Conservation (phyloP, 1,140 invertebrate genomes). For the Caerostris darwini region DNA sequence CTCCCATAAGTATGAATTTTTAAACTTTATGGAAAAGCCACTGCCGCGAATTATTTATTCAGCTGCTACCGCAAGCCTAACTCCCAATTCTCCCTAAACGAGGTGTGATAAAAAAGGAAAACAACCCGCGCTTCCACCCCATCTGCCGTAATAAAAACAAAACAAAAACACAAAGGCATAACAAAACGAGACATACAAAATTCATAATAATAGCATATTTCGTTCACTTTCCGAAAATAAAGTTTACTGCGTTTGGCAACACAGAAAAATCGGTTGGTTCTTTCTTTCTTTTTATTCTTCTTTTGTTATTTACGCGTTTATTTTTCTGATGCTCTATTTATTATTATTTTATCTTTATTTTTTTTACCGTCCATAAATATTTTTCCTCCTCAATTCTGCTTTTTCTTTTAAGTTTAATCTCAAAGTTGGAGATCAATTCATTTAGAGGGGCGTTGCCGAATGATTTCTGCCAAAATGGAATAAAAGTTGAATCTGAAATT, state of each 20-base stretch:
- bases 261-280: background rate
- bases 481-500: conserved; percentile 35
- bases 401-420: conserved; percentile 15
- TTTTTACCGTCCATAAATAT: background rate
- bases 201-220: conserved; percentile 43
- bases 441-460: background rate
- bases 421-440: conserved; percentile 6
- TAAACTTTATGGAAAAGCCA: conserved; percentile 4
- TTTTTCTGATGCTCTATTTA: background rate
- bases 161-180: conserved; percentile 45
- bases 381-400: conserved; percentile 1
- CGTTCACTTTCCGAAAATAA: conserved; percentile 3
- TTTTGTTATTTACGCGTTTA: conserved; percentile 12
- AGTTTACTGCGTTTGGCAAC: conserved; percentile 20
- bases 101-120: conserved; percentile 18
- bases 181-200: conserved; percentile 49
- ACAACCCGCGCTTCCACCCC: background rate
- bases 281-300: background rate
- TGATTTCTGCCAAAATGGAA: conserved; percentile 12
- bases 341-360: background rate
- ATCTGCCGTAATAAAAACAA: background rate
- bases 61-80: background rate
- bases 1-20: conserved; percentile 51
- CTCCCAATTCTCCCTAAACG: conserved; percentile 17
- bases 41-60: conserved; percentile 24